These are phyloP conservation scores for Octonoba sinensis DNA, from an alignment of 2,888 invertebrate species.

Conservation along the genomic window DNA sequence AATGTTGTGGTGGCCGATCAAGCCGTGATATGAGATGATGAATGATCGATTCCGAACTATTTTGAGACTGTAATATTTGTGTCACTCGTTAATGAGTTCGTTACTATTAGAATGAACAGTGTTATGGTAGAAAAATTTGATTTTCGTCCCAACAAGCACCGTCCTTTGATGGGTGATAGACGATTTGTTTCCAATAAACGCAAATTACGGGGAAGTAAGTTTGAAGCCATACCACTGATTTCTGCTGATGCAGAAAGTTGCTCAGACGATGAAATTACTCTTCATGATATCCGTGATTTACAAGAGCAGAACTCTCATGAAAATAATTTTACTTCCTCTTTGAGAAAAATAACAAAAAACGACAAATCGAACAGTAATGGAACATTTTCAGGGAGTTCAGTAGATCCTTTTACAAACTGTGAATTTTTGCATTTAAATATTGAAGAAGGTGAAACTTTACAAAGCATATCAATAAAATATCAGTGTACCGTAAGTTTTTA, in stretches of 20 bases:
- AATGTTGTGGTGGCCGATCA: background rate
- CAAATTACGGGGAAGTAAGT: conserved; percentile 28
- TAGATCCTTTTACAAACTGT: conserved; percentile 47
- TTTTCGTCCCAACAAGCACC: conserved; percentile 22
- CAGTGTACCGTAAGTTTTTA: conserved; percentile 56
- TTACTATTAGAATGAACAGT: conserved; percentile 26
- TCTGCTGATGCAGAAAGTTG: conserved; percentile 38
- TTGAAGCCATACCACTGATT: conserved; percentile 43
- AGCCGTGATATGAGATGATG: too few species aligned
- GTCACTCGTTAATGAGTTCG: too few species aligned
- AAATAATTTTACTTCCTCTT: background rate
- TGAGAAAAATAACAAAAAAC: conserved; percentile 49
- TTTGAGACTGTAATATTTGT: too few species aligned
- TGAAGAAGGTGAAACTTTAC: conserved; percentile 50
- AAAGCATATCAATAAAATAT: conserved; percentile 56
- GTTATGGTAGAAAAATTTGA: conserved; percentile 28
- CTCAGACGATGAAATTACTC: conserved; percentile 55
- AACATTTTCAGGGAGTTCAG: conserved; percentile 5
- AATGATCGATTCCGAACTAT: background rate
- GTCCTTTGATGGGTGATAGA: conserved; percentile 28
- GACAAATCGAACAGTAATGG: conserved; percentile 13
- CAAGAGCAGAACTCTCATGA: background rate
- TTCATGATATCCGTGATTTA: conserved; percentile 48
- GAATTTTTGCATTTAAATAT: conserved; percentile 43
- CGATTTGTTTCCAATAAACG: conserved; percentile 42